Evolutionary conservation across 2,888 invertebrate genomes (phyloP), one percentile per base, ranked within the genome.

Genomic region (Synergus laeviventris): DNA sequence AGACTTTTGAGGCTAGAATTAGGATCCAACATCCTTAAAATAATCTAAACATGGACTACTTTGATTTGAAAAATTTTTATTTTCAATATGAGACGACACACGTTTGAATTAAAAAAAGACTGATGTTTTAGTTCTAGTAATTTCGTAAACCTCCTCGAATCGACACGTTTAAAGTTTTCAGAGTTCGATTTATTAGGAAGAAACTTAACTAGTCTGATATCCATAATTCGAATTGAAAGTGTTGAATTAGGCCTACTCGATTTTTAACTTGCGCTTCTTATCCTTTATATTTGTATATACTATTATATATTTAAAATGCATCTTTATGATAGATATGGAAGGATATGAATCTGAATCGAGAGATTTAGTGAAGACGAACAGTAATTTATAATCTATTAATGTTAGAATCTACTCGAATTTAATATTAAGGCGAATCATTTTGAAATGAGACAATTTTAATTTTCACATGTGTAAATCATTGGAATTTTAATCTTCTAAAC

Each of bases 101-200:
- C 31, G 49, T 70, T 70, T 49, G 24, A 70, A 70, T 70, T 31
- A 70, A 70, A 31, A 64, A 36, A 70, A 70, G 70, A 70, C 70
- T 70, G 70, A 70, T 31, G 31, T 31, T 70, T 54, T 70, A 70
- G 49, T 31, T 70, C 31, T 70, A 14, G 56, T 64, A 64, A 31
- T 31, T 70, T 70, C 31, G 49, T 70, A 31, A 70, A 49, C 36
- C 36, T n/a, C n/a, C 49, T 70, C 66, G 11, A 66, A 31, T 24
- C 66, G 38, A 64, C 9, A 64, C 12, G 16, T 24, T 3, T 14
- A 31, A 8, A 59, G 5, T 14, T 12, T 54, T 70, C n/a, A 70
- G 49, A 70, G n/a, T 54, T 54, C 54, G 54, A 54, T 54, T 54
- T 54, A 1, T 54, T 9, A 21, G 11, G 1, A 56, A 24, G n/a